Evolutionary conservation across 2,113 vertebrate genomes (phyloP).

Genomic region (Ovis canadensis): DNA sequence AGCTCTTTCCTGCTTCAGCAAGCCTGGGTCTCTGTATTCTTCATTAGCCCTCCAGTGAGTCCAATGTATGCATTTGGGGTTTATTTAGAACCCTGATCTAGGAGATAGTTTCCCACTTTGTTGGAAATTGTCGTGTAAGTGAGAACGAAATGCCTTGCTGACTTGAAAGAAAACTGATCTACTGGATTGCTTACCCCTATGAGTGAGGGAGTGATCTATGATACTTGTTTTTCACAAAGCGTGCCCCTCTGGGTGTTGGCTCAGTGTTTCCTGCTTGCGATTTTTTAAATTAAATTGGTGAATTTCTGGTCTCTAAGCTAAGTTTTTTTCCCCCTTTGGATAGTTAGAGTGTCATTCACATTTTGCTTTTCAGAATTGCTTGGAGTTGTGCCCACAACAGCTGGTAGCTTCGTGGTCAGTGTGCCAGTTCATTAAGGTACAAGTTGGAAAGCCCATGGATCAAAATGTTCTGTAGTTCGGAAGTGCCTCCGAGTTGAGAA

Average conservation of each 20-base stretch:
- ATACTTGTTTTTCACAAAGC: background rate
- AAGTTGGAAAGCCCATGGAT: background rate
- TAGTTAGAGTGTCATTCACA: background rate
- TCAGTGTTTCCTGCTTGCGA: background rate
- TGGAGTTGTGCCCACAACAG: background rate
- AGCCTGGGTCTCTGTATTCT: background rate
- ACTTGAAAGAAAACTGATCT: background rate
- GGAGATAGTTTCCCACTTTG: background rate
- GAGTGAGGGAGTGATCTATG: background rate
- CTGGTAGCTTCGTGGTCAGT: background rate
- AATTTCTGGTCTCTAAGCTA: background rate
- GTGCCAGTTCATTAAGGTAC: slow-evolving; percentile 34
- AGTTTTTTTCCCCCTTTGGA: background rate
- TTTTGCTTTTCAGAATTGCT: background rate
- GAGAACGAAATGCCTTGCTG: background rate
- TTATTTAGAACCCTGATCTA: background rate
- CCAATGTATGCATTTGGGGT: background rate
- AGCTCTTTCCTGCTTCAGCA: background rate
- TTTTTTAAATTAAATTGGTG: background rate
- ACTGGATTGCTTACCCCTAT: background rate
- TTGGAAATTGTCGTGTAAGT: background rate
- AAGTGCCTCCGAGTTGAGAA: background rate
- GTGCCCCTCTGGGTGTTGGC: background rate
- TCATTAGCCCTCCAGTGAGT: background rate
- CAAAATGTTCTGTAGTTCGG: slow-evolving; percentile 38